Conservation (phyloP, 2,113 vertebrate species). For the Syngnathus floridae region DNA sequence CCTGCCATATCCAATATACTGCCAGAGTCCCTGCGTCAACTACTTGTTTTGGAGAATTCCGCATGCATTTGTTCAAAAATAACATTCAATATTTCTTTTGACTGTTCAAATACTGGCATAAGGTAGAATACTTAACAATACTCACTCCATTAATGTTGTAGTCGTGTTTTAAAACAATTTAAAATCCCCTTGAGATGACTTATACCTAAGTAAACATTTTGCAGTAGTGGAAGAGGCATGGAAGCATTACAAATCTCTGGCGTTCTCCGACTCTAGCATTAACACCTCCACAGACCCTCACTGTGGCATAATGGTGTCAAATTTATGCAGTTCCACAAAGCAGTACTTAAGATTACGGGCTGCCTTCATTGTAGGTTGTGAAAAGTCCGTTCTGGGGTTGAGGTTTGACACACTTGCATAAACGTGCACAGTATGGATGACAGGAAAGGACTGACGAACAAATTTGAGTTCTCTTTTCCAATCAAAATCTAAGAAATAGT, state of each 20-base stretch:
- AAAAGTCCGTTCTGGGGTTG: conserved; percentile 30
- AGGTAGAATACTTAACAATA: background rate
- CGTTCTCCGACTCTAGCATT: conserved; percentile 49
- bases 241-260: conserved; percentile 42
- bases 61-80: conserved; percentile 12
- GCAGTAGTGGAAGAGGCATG: conserved; percentile 35
- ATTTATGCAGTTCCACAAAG: conserved; percentile 64
- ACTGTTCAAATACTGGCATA: background rate
- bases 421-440: conserved; percentile 22
- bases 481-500: conserved; percentile 44
- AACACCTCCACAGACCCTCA: conserved; percentile 59
- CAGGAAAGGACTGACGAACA: conserved; percentile 36
- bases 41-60: conserved; percentile 7
- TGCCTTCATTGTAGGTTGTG: conserved; percentile 50
- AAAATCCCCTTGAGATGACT: background rate
- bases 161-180: background rate
- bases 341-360: conserved; percentile 56
- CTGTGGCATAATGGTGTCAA: conserved; percentile 59
- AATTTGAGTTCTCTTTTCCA: conserved; percentile 22
- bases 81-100: background rate
- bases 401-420: conserved; percentile 23
- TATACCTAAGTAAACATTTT: conserved; percentile 17
- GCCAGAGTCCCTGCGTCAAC: conserved; percentile 2
- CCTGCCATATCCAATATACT: conserved; percentile 22
- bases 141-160: background rate